Percentiles rank a stretch among this genome's conserved stretches.
Conservation (phyloP, 2,888 invertebrate genomes). For the Calliopum simillimum region DNA sequence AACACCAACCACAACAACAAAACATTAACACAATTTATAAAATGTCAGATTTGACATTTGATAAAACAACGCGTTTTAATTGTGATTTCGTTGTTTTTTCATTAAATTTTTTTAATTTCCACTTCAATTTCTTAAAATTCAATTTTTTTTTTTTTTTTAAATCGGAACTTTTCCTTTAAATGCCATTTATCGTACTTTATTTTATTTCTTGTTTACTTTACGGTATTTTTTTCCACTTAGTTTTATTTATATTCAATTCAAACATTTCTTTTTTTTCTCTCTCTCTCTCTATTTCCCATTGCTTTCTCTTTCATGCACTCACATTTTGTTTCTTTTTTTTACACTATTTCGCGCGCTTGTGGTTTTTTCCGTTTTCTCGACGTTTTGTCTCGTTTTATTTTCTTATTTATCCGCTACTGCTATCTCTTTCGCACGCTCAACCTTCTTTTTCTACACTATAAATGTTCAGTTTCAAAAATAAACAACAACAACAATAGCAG, state of each 20-base stretch:
- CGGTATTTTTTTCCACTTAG: not conserved
- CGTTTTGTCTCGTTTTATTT: constrained; percentile 4
- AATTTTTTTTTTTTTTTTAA: too few relatives aligned
- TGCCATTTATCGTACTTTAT: too few relatives aligned
- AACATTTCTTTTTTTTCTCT: not conserved
- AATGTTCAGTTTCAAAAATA: not conserved
- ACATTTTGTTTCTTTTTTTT: not conserved
- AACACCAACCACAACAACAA: not conserved
- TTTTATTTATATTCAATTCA: not conserved
- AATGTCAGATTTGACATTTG: constrained; percentile 22
- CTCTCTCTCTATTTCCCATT: not conserved
- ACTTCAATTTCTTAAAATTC: not conserved
- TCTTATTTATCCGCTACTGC: not conserved
- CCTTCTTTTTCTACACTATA: not conserved
- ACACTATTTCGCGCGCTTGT: constrained; percentile 2
- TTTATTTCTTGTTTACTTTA: constrained; percentile 1
- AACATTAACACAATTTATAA: not conserved
- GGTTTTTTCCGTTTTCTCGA: not conserved
- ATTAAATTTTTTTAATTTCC: not conserved
- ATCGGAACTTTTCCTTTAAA: too few relatives aligned
- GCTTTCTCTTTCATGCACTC: not conserved
- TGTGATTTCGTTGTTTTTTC: not conserved
- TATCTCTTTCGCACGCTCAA: constrained; percentile 14
- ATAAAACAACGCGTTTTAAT: not conserved
- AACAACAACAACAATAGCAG: constrained; percentile 17